Percentiles rank a stretch among this genome's conserved stretches.
Evolutionary conservation across 2,113 vertebrate genomes (phyloP).

Genomic region (Onychostoma macrolepis): DNA sequence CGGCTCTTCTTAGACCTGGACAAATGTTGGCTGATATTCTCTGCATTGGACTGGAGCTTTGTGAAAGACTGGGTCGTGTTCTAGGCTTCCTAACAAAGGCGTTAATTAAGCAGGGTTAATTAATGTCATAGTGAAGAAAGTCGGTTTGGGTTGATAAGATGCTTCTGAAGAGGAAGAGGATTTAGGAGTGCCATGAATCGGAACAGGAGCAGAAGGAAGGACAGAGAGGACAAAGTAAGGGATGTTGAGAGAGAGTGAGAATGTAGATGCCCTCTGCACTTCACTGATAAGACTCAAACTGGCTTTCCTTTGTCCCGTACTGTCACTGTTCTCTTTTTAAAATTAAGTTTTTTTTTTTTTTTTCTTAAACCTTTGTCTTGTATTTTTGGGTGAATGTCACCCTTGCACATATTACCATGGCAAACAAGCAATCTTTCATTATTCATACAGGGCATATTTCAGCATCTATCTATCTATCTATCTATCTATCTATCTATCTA

Average conservation of each 20-base stretch:
- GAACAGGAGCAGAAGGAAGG: constrained; percentile 14
- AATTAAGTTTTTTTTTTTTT: neutral
- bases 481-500: too few relatives aligned
- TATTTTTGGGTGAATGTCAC: neutral
- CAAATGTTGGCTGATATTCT: constrained; percentile 2
- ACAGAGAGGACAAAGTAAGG: neutral
- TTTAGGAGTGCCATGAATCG: neutral
- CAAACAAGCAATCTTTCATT: neutral
- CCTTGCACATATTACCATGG: neutral
- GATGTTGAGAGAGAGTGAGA: neutral
- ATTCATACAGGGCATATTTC: neutral
- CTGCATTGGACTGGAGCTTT: neutral
- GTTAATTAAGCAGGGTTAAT: constrained; percentile 47
- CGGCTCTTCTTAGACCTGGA: neutral
- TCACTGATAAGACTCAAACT: neutral
- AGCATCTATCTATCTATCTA: neutral
- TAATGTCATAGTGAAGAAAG: constrained; percentile 40
- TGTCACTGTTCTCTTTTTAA: neutral
- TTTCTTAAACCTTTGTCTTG: neutral
- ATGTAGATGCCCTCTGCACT: constrained; percentile 20
- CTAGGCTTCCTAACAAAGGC: constrained; percentile 23
- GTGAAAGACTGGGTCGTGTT: neutral
- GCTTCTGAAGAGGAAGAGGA: constrained; percentile 10
- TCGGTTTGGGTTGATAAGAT: constrained; percentile 41
- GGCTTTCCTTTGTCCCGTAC: neutral